These are phyloP conservation scores for Toxonevra muliebris DNA, from an alignment of 2,888 invertebrate genomes.

Conservation along the genomic window DNA sequence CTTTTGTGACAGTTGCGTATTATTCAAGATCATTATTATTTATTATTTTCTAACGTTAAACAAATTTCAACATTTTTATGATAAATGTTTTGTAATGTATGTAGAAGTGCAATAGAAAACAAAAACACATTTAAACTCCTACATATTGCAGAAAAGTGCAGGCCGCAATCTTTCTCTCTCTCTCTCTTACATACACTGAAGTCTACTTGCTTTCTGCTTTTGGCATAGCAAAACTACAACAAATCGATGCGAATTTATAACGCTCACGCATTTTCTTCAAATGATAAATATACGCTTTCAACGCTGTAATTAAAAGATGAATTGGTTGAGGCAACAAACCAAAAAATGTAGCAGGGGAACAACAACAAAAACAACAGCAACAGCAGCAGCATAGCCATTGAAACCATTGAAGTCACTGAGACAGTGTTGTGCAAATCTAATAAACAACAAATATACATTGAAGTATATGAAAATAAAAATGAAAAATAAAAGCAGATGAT, in stretches of 20 bases:
- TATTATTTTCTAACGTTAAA: background rate
- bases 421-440: background rate
- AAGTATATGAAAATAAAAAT: conserved; percentile 7
- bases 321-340: conserved; percentile 46
- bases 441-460: background rate
- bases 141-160: background rate
- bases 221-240: conserved; percentile 37
- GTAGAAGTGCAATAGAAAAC: too few species aligned
- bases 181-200: background rate
- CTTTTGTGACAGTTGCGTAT: too few species aligned
- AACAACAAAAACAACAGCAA: background rate
- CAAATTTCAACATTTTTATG: conserved; percentile 14
- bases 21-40: too few species aligned
- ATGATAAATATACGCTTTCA: conserved; percentile 61
- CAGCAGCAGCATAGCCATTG: background rate
- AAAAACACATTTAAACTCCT: background rate
- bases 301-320: conserved; percentile 63
- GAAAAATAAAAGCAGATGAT: conserved; percentile 22
- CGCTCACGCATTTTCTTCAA: conserved; percentile 43
- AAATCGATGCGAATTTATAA: conserved; percentile 35
- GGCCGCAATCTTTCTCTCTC: background rate
- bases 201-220: conserved; percentile 57
- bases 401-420: background rate
- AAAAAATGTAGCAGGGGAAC: background rate
- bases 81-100: conserved; percentile 16